Evolutionary conservation across 2,888 invertebrate species (phyloP).

Genomic region (Lepidochitona cinerea): DNA sequence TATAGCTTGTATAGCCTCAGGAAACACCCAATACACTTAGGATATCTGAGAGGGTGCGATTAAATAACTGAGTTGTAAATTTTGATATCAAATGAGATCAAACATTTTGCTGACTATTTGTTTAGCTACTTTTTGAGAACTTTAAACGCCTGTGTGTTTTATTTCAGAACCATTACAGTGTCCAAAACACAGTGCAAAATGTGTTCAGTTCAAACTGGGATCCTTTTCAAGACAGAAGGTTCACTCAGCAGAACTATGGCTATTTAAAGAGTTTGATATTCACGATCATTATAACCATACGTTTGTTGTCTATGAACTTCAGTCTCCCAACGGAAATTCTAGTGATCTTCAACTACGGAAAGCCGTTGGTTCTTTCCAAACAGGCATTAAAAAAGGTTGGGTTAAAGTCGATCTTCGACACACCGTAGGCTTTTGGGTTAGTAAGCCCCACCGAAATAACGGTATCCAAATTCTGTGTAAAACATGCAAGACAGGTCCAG

Average conservation of each 20-base stretch:
- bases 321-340: neutral
- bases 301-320: neutral
- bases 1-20: too few species aligned
- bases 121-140: too few species aligned
- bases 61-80: too few species aligned
- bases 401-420: constrained; percentile 48
- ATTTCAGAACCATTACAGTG: neutral
- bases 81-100: too few species aligned
- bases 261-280: constrained; percentile 53
- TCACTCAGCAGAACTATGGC: constrained; percentile 48
- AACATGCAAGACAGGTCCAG: constrained; percentile 29
- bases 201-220: constrained; percentile 7
- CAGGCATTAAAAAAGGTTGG: constrained; percentile 51
- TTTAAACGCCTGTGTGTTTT: too few species aligned
- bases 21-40: too few species aligned
- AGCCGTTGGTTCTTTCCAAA: constrained; percentile 45
- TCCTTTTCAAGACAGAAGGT: neutral
- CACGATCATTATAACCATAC: constrained; percentile 41
- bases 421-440: constrained; percentile 45
- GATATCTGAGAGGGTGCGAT: too few species aligned
- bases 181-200: neutral
- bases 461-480: constrained; percentile 50
- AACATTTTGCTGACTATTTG: too few species aligned
- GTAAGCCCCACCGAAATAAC: constrained; percentile 41
- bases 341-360: constrained; percentile 23